A percentile compares a stretch with the other conserved stretches of the same genome.
Conservation (phyloP, 2,888 invertebrate species). For the Orgyia antiqua region DNA sequence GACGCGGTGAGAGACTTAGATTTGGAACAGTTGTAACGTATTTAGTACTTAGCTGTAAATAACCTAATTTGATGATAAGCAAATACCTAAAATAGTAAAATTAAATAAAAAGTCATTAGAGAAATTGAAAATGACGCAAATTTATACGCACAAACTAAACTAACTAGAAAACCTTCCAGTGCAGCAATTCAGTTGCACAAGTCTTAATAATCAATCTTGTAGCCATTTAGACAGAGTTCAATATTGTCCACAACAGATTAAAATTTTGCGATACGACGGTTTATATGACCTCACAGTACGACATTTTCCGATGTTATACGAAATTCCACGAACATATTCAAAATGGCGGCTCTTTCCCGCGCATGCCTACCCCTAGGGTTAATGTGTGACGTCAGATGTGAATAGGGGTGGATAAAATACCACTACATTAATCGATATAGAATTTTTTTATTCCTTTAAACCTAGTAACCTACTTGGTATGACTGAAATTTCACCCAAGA, state of each 20-base stretch:
- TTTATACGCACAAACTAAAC: conserved; percentile 13
- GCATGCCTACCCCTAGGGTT: conserved; percentile 51
- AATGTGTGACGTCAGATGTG: conserved; percentile 44
- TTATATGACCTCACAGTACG: conserved; percentile 29
- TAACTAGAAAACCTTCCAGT: conserved; percentile 16
- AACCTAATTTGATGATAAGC: no score
- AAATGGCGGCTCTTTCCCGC: conserved; percentile 54
- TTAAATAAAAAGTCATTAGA: neutral
- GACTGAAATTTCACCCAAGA: no score
- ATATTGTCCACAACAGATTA: no score
- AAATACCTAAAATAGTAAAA: neutral
- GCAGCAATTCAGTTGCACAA: no score
- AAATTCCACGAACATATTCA: conserved; percentile 35
- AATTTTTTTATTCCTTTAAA: no score
- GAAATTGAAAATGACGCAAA: conserved; percentile 25
- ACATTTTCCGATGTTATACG: conserved; percentile 33
- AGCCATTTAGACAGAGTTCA: conserved; percentile 14
- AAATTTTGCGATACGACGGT: conserved; percentile 7
- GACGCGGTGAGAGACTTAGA: no score
- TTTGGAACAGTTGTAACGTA: no score
- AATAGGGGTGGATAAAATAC: conserved; percentile 36
- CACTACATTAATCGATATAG: conserved; percentile 27
- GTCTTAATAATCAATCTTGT: no score
- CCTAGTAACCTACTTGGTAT: no score
- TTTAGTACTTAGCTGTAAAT: no score